Evolutionary conservation across 1,140 invertebrate genomes (phyloP).

Genomic region (Radopholus similis): DNA sequence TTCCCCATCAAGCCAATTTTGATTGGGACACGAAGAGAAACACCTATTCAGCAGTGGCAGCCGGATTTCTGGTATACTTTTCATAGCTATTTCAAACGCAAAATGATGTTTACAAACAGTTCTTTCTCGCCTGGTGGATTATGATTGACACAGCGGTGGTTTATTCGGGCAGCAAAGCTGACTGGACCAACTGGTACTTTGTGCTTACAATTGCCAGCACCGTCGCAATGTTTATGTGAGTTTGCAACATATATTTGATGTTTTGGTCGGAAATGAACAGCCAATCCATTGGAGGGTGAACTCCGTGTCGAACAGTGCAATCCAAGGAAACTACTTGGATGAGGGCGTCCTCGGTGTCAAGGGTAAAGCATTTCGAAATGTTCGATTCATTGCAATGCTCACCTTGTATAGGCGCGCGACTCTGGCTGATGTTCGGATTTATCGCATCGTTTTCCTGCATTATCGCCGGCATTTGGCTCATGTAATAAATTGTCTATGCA

Average conservation of each 20-base stretch:
- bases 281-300: conserved; percentile 73
- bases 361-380: conserved; percentile 57
- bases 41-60: conserved; percentile 34
- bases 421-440: conserved; percentile 95
- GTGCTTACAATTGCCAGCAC: conserved; percentile 91
- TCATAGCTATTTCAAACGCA: neutral
- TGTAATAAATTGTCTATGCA: too few species aligned
- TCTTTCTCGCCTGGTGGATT: conserved; percentile 93
- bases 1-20: conserved; percentile 22
- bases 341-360: conserved; percentile 81
- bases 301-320: conserved; percentile 87
- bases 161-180: conserved; percentile 65
- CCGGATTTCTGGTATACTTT: conserved; percentile 38
- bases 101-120: conserved; percentile 25
- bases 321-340: conserved; percentile 71
- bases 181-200: conserved; percentile 73
- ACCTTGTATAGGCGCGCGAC: conserved; percentile 70
- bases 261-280: too few species aligned
- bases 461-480: conserved; percentile 89
- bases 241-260: too few species aligned
- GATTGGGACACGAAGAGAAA: conserved; percentile 41
- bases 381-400: neutral
- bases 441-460: conserved; percentile 89
- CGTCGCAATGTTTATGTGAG: conserved; percentile 85
- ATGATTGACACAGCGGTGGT: conserved; percentile 85